Evolutionary conservation across 64 coral and sea anemone species (phyloP), one percentile per base, ranked within the genome.

Genomic region (Exaiptasia diaphana): DNA sequence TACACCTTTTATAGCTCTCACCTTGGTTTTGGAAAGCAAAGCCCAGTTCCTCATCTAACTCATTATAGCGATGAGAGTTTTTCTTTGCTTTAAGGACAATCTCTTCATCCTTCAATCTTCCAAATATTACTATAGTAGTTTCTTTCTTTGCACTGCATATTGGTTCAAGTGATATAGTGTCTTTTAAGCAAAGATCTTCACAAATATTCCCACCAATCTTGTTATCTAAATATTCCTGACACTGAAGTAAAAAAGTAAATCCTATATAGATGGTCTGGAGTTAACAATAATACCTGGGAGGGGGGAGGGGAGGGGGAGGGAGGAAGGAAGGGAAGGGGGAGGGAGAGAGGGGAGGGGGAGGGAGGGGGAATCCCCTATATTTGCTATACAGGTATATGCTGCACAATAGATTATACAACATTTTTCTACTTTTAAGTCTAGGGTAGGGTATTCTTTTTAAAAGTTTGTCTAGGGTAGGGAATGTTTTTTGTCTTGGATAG

Each of bases 1-100:
- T n/a, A n/a, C n/a, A n/a, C n/a, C n/a, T n/a, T n/a, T n/a, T n/a
- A n/a, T n/a, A n/a, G n/a, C n/a, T n/a, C n/a, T n/a, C n/a, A n/a
- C n/a, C n/a, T n/a, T n/a, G n/a, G n/a, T n/a, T n/a, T n/a, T n/a
- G n/a, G 35, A 22, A 42, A 36, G 9, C 46, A 72, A 10, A 72
- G 22, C 14, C 22, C 68, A 72, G 15, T 10, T 15, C 40, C 23
- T 4, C 40, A 72, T 14, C 34, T 72, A 8, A 23, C n/a, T 56
- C 21, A n/a, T 83, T 43, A 73, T 76, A 89, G 31, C 39, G n/a
- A 39, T 83, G 78, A 10, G 95, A 73, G 9, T 60, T 64, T 49
- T 55, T 85, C 69, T 99, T 99, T 73, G 85, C 88, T 58, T 99
- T 99, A 48, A 99, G 85, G 5, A 88, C 80, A 58, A 93, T 64